A percentile compares a stretch with the other conserved stretches of the same genome.
phyloP scores from a whole-genome alignment of 2,113 vertebrate species.

The Tyto alba region DNA sequence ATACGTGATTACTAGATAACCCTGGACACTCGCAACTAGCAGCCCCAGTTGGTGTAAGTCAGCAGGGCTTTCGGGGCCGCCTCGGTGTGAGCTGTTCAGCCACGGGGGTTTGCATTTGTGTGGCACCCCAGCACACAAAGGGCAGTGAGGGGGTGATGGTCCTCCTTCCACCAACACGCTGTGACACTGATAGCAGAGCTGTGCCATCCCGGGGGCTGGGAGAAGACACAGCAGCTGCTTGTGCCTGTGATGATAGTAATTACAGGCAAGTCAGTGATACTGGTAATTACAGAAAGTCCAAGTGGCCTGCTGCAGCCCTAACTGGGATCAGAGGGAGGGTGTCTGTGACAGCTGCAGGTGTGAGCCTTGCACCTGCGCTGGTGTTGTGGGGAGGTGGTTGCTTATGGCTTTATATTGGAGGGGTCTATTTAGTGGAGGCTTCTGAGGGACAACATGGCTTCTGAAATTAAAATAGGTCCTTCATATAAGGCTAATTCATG shows the following conservation, averaged over 20 bases:
- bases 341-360: not conserved
- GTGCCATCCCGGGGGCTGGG: fast-evolving
- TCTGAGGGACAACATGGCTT: not conserved
- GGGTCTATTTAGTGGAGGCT: not conserved
- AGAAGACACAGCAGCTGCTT: not conserved
- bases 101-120: fast-evolving
- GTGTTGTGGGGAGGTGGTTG: not conserved
- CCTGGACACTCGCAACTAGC: not conserved
- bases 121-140: not conserved
- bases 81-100: fast-evolving
- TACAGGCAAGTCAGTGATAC: not conserved
- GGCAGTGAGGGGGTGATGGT: fast-evolving
- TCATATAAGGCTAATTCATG: not conserved
- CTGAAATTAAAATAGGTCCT: not conserved
- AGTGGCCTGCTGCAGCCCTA: not conserved
- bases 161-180: not conserved
- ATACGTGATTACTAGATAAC: fast-evolving
- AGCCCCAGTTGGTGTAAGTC: not conserved
- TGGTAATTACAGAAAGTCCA: not conserved
- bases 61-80: fast-evolving
- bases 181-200: not conserved
- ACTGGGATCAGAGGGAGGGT: not conserved
- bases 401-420: not conserved
- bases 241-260: not conserved
- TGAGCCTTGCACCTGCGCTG: not conserved